Conservation (phyloP, 2,113 vertebrate genomes). For the Zosterops pallidus region DNA sequence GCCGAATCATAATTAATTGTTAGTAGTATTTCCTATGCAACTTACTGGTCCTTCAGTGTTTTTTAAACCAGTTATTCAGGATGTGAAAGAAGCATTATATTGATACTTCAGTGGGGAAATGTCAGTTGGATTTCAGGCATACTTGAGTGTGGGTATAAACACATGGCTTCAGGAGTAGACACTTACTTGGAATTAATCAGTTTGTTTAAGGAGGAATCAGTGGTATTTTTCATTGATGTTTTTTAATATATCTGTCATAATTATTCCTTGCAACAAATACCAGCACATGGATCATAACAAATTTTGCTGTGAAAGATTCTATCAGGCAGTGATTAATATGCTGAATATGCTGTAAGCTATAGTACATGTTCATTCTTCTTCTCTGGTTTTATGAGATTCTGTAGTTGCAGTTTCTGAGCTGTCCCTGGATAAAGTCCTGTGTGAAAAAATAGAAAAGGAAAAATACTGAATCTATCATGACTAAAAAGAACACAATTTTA, state of each 20-base stretch:
- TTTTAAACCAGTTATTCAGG: neutral
- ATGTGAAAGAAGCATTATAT: neutral
- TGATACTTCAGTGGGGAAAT: neutral
- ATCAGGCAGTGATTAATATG: neutral
- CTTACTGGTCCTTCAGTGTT: neutral
- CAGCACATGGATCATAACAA: neutral
- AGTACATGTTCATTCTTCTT: neutral
- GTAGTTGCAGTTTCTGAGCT: neutral
- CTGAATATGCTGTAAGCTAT: neutral
- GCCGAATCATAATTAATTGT: neutral
- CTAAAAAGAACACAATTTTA: neutral
- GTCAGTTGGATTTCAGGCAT: neutral
- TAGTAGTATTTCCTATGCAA: neutral
- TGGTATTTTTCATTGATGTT: neutral
- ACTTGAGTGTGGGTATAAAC: neutral
- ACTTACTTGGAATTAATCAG: neutral
- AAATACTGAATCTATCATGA: neutral
- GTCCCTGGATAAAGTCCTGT: neutral
- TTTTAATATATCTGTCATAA: neutral
- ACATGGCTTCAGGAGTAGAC: neutral
- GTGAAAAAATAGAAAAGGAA: neutral
- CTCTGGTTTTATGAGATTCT: neutral
- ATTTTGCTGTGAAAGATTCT: neutral
- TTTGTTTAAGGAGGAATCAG: neutral
- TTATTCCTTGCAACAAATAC: neutral